Conservation (phyloP, 2,797 vertebrate genomes). For the Sternarchorhynchus goeldii region DNA sequence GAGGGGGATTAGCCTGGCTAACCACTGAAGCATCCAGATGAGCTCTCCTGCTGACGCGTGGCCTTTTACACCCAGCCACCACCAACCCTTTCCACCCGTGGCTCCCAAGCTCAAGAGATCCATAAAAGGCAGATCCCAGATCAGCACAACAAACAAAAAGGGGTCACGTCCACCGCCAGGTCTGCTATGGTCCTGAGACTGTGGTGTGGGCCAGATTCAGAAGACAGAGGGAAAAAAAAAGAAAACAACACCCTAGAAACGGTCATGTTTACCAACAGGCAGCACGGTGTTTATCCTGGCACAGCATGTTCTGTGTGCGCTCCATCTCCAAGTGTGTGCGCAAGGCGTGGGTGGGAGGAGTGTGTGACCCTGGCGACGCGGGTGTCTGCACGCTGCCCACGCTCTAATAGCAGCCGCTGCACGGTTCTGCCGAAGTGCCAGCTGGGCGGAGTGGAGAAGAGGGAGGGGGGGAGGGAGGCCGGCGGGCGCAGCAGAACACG, state of each 20-base stretch:
- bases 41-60: background rate
- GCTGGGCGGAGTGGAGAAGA: constrained; percentile 41
- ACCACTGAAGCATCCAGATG: constrained; percentile 23
- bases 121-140: background rate
- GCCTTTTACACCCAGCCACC: background rate
- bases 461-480: constrained; percentile 10
- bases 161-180: too few species aligned
- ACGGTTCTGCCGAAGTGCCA: constrained; percentile 52
- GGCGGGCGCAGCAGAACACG: background rate
- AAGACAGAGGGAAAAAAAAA: constrained; percentile 44
- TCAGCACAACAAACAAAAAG: background rate
- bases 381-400: constrained; percentile 57
- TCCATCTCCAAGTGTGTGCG: constrained; percentile 38
- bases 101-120: background rate
- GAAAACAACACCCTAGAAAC: constrained; percentile 25
- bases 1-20: constrained; percentile 9
- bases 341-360: constrained; percentile 54
- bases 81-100: background rate
- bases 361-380: constrained; percentile 60
- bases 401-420: constrained; percentile 55
- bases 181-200: background rate
- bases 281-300: constrained; percentile 58
- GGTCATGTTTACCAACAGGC: constrained; percentile 59
- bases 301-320: constrained; percentile 49
- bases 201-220: constrained; percentile 13